These are phyloP conservation scores for Acleris laterana DNA, from an alignment of 2,888 invertebrate species.

Conservation along the genomic window DNA sequence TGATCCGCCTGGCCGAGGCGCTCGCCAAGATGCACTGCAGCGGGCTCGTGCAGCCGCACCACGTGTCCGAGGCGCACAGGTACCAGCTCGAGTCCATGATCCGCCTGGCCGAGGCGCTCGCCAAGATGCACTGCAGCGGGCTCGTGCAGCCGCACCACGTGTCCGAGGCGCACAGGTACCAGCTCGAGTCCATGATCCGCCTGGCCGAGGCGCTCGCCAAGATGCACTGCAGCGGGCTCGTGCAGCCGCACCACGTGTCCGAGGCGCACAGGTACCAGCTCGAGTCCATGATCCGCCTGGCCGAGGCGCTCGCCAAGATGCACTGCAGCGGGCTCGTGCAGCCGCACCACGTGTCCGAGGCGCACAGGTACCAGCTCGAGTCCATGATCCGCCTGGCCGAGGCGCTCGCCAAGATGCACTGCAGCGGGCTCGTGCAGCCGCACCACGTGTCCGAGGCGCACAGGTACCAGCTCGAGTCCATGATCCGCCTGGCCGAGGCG, in stretches of 20 bases:
- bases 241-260: conserved; percentile 93
- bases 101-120: conserved; percentile 97
- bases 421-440: conserved; percentile 93
- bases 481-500: conserved; percentile 98
- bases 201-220: conserved; percentile 98
- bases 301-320: conserved; percentile 98
- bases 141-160: conserved; percentile 95
- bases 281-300: conserved; percentile 93
- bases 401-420: conserved; percentile 98
- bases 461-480: conserved; percentile 86
- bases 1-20: conserved; percentile 98
- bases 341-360: conserved; percentile 94
- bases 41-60: conserved; percentile 93
- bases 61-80: conserved; percentile 90
- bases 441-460: conserved; percentile 93
- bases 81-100: conserved; percentile 92
- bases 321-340: conserved; percentile 96
- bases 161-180: conserved; percentile 88
- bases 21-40: conserved; percentile 98
- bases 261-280: conserved; percentile 88
- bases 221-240: conserved; percentile 96
- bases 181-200: conserved; percentile 92
- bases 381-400: conserved; percentile 97
- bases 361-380: conserved; percentile 85
- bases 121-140: conserved; percentile 97